Percentiles rank a stretch among this genome's conserved stretches.
Evolutionary conservation across 2,888 invertebrate species (phyloP).

Genomic region (Melipona beecheii): DNA sequence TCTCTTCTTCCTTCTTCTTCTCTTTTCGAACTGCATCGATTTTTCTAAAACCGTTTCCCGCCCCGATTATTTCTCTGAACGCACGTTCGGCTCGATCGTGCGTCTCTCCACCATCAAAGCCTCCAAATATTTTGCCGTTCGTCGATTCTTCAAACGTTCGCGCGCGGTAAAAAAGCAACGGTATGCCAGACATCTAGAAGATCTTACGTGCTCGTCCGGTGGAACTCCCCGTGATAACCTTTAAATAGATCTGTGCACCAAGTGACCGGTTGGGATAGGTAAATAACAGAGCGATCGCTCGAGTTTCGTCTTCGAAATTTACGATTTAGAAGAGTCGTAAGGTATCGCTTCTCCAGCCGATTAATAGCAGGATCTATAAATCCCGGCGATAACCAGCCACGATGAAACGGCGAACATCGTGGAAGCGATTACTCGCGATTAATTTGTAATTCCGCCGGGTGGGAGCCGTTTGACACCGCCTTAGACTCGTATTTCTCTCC

Average conservation of each 20-base stretch:
- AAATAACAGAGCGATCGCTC: neutral
- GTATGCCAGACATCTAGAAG: neutral
- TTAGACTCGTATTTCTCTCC: slow-evolving; percentile 64
- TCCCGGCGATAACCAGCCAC: neutral
- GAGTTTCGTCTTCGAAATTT: neutral
- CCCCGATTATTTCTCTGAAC: neutral
- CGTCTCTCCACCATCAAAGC: too few species aligned
- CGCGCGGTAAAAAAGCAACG: neutral
- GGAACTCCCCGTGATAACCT: slow-evolving; percentile 3
- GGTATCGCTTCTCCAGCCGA: neutral
- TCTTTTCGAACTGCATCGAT: slow-evolving; percentile 29
- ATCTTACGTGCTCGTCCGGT: neutral
- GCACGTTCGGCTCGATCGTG: too few species aligned
- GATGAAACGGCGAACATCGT: neutral
- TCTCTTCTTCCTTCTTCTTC: neutral
- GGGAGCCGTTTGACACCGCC: slow-evolving; percentile 42
- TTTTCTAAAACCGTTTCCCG: slow-evolving; percentile 18
- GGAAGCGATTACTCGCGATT: slow-evolving; percentile 31
- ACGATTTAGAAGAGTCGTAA: neutral
- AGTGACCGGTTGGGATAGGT: neutral
- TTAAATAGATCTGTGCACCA: neutral
- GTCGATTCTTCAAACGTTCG: neutral
- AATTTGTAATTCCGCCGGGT: slow-evolving; percentile 28
- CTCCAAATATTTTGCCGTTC: neutral
- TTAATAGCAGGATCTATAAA: slow-evolving; percentile 24